Evolutionary conservation across 2,888 invertebrate genomes (phyloP), one percentile per base, ranked within the genome.

Genomic region (Chesias legatella): DNA sequence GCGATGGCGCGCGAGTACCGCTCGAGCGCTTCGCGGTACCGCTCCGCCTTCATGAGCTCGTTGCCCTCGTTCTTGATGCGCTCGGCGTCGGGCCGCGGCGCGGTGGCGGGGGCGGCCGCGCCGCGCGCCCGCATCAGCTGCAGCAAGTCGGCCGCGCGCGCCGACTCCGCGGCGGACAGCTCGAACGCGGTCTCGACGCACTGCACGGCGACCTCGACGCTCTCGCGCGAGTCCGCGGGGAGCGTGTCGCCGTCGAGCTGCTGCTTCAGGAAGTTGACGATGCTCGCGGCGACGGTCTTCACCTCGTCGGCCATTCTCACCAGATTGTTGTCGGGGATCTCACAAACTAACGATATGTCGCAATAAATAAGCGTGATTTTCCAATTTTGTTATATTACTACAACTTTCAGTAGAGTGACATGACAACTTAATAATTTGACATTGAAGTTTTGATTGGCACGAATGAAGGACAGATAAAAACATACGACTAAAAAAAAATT

Each of bases 161-260:
- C 59, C 2, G 71, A 67, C 42, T 90, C 89, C 5, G 83, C 80
- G 1, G 83, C 75, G 26, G 85, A 88, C 1, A 98, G 85, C 55
- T 93, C 93, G 75, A 95, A 98, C 5, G 97, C 95, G 31, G 95
- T 94, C 80, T 98, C 97, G 56, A 98, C 89, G 79, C 98, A 98
- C 82, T 98, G 98, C 54, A 95, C 92, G 24, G 97, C 97, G 42
- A 99, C 98, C 89, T 97, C 97, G 33, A 98, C 88, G 71, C 95
- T 95, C 77, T 96, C 96, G 43, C 91, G 80, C 7, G 81, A 77
- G 52, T 88, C 88, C 24, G 61, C 64, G 48, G 67, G 66, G 64
- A 90, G 63, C 60, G 83, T 33, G 56, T 86, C 65, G 27, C 88
- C 79, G 33, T 90, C 90, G 36, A 91, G 73, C 55, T 91, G 90